Evolutionary conservation across 2,797 vertebrate species (phyloP), one percentile per base, ranked within the genome.

Genomic region (Cheirogaleus major): DNA sequence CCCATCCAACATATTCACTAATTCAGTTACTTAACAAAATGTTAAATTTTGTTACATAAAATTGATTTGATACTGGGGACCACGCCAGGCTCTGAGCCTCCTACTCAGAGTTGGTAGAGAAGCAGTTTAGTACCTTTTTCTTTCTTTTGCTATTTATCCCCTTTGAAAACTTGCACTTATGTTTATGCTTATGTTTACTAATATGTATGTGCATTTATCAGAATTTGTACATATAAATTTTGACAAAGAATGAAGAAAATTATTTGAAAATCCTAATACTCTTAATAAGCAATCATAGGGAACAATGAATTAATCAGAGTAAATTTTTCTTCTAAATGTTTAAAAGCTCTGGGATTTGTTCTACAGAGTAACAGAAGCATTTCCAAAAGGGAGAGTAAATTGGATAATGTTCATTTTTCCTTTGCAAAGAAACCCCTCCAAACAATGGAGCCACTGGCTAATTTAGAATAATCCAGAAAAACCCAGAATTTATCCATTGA

Each of bases 211-310:
- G 5, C 30, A 45, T 15, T 15, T 32, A 41, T 32, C 25, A 57
- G 59, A 91, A 80, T 48, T 70, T 45, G 23, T 73, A 32, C 2
- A 2, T 41, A 59, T 6, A 72, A 65, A 69, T 70, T 78, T 87
- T 65, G 38, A 65, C 48, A 80, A 35, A 88, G 80, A 63, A 85
- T n/a, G 59, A 89, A 93, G 79, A 83, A 89, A 83, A 59, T 27
- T 27, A 45, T 73, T 81, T 91, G 38, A 85, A 91, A 96, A 92
- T 89, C 61, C 27, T 27, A 82, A n/a, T 87, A 13, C 7, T 75
- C 65, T 57, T 41, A 48, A 15, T 70, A 38, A 20, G 6, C 12
- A 95, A 32, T 76, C 52, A 13, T 18, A 55, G 73, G 41, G 27
- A 87, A 87, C 12, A 50, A 30, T 41, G 72, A 23, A 76, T 80